Evolutionary conservation across 2,797 vertebrate species (phyloP), one percentile per base, ranked within the genome.

Genomic region (Brotula barbata): DNA sequence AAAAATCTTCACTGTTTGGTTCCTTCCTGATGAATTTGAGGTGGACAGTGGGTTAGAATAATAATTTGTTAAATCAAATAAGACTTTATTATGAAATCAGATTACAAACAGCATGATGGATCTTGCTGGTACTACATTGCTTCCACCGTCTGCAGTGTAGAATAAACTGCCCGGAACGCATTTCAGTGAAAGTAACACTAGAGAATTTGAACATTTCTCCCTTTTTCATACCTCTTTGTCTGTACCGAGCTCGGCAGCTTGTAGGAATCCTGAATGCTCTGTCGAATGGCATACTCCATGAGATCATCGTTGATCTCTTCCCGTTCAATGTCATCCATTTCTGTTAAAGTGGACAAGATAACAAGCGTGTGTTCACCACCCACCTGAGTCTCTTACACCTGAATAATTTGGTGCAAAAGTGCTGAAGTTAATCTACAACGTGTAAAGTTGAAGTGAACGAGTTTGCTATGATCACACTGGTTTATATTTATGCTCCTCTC

Each of bases 241-340:
- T 58, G 77, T 40, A 42, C 57, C 10, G 66, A 59, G 67, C 80
- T 47, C n/a, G 64, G 77, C 62, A 69, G 60, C 76, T 78, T 89
- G 70, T 75, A 68, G 34, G 89, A 87, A 61, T 95, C 94, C 69
- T 93, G 87, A 71, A 95, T 86, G 76, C 92, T 94, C 75, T 93
- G 89, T 42, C 77, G 90, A 75, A 95, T 73, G 43, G 90, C 93
- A 73, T 91, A 93, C 37, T 87, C 88, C 33, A 90, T 70, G 43
- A 95, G 78, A 25, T 92, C 92, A 70, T 94, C 92, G 33, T 91
- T 84, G 15, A 87, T 66, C 19, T 87, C 87, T 28, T 88, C 84
- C 40, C 64, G 60, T 12, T 92, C 87, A 57, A 63, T 59, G 58
- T 78, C 81, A 10, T 93, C 91, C 94, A 94, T 95, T 34, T 63